Evolutionary conservation across 2,113 vertebrate species (phyloP).

Genomic region (Arothron firmamentum): DNA sequence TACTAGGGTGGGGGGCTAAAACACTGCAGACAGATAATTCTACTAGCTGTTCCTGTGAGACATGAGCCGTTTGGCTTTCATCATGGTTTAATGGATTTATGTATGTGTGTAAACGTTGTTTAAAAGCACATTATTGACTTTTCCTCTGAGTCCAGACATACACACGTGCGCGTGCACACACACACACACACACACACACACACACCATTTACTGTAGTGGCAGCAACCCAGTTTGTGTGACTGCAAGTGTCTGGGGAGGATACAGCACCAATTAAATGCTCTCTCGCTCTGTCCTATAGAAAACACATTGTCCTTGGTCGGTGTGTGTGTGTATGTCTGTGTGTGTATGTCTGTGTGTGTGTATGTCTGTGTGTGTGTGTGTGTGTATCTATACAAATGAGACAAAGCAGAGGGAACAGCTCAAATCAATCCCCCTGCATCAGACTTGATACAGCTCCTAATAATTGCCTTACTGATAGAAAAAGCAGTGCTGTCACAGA

Average conservation of each 20-base stretch:
- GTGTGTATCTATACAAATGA: slow-evolving; percentile 47
- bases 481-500: slow-evolving; percentile 56
- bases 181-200: too few relatives aligned
- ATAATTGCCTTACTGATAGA: slow-evolving; percentile 71
- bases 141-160: slow-evolving; percentile 34
- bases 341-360: slow-evolving; percentile 31
- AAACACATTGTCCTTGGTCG: slow-evolving; percentile 62
- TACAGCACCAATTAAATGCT: slow-evolving; percentile 23
- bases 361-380: slow-evolving; percentile 20
- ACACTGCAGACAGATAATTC: slow-evolving; percentile 12
- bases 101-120: slow-evolving; percentile 9
- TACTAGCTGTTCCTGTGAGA: slow-evolving; percentile 12
- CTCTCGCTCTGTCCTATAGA: slow-evolving; percentile 53
- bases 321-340: slow-evolving; percentile 26
- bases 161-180: too few relatives aligned
- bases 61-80: slow-evolving; percentile 48
- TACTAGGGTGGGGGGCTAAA: slow-evolving; percentile 31
- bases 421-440: slow-evolving; percentile 73
- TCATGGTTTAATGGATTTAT: slow-evolving; percentile 31
- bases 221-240: slow-evolving; percentile 27
- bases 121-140: slow-evolving; percentile 36
- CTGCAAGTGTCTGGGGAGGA: slow-evolving; percentile 10
- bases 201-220: not conserved
- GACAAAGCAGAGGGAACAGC: slow-evolving; percentile 71
- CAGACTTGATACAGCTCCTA: slow-evolving; percentile 69